phyloP scores from a whole-genome alignment of 2,113 vertebrate genomes.

The Acanthochromis polyacanthus region DNA sequence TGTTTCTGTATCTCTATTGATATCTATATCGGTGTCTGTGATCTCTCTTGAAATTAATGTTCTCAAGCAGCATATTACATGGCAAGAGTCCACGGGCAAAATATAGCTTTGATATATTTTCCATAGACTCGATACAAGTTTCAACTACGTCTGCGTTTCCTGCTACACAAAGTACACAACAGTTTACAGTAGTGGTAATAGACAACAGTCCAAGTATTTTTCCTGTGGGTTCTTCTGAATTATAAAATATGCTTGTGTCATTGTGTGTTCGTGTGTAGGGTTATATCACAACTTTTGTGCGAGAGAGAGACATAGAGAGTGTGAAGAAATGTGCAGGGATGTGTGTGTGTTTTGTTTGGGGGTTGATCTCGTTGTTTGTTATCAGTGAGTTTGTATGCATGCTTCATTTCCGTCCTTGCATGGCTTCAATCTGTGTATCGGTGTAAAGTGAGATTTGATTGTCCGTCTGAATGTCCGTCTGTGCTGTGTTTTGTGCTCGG shows the following conservation, averaged over 20 bases:
- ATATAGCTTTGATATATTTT: slow-evolving; percentile 63
- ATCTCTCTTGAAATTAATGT: slow-evolving; percentile 60
- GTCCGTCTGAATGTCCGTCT: slow-evolving; percentile 23
- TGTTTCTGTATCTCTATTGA: slow-evolving; percentile 67
- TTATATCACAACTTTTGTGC: slow-evolving; percentile 41
- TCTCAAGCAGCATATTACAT: slow-evolving; percentile 79
- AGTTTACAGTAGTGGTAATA: slow-evolving; percentile 52
- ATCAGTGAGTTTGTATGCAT: slow-evolving; percentile 68
- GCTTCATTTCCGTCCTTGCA: slow-evolving; percentile 61
- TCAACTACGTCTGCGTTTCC: slow-evolving; percentile 31
- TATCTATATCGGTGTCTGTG: slow-evolving; percentile 72
- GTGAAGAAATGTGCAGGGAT: neutral
- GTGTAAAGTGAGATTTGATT: slow-evolving; percentile 27
- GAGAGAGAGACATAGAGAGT: neutral
- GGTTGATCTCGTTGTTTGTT: slow-evolving; percentile 13
- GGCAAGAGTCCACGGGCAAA: slow-evolving; percentile 86
- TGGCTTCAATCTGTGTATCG: slow-evolving; percentile 53
- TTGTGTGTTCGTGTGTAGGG: slow-evolving; percentile 73
- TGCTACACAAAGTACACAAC: slow-evolving; percentile 41
- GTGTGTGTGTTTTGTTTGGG: slow-evolving; percentile 29
- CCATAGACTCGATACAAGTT: slow-evolving; percentile 44
- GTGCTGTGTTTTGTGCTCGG: slow-evolving; percentile 39
- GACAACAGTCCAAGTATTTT: slow-evolving; percentile 74
- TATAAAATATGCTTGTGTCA: slow-evolving; percentile 79
- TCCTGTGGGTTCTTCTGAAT: slow-evolving; percentile 85